Percentiles rank a stretch among this genome's conserved stretches.
Conservation (phyloP, 1,140 invertebrate species). For the Nomia melanderi region DNA sequence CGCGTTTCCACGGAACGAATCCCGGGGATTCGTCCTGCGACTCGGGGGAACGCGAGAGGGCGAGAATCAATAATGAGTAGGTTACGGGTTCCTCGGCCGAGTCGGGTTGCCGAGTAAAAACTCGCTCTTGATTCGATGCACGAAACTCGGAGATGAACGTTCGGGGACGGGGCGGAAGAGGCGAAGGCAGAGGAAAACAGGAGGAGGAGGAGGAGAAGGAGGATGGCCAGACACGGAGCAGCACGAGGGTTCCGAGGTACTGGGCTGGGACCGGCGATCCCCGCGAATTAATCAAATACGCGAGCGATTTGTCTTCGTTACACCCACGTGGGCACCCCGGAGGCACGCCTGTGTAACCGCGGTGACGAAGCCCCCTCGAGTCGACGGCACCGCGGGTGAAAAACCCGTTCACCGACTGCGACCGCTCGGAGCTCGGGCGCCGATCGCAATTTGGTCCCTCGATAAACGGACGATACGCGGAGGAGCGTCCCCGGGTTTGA, state of each 20-base stretch:
- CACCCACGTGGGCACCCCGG: conserved; percentile 72
- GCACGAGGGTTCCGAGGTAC: conserved; percentile 23
- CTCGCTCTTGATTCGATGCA: conserved; percentile 64
- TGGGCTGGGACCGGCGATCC: conserved; percentile 52
- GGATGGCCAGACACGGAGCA: background rate
- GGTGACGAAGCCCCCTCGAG: conserved; percentile 60
- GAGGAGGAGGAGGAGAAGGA: background rate
- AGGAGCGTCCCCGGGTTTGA: background rate
- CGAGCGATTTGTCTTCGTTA: conserved; percentile 76
- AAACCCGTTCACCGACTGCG: conserved; percentile 49
- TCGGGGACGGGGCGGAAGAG: background rate
- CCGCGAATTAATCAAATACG: conserved; percentile 74
- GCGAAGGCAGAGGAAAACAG: background rate
- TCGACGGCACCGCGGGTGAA: conserved; percentile 45
- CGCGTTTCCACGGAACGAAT: conserved; percentile 31
- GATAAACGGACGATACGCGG: conserved; percentile 56
- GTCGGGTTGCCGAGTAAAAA: conserved; percentile 50
- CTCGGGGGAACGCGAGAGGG: conserved; percentile 42
- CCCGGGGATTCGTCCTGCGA: background rate
- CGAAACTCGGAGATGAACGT: conserved; percentile 38
- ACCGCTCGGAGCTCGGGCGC: conserved; percentile 30
- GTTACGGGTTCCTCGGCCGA: conserved; percentile 48
- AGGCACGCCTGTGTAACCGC: conserved; percentile 63
- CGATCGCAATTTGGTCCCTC: conserved; percentile 71
- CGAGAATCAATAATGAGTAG: conserved; percentile 61